Percentiles rank a stretch among this genome's conserved stretches.
Conservation (phyloP, 2,888 invertebrate species). For the Drosophila mayaguana region DNA sequence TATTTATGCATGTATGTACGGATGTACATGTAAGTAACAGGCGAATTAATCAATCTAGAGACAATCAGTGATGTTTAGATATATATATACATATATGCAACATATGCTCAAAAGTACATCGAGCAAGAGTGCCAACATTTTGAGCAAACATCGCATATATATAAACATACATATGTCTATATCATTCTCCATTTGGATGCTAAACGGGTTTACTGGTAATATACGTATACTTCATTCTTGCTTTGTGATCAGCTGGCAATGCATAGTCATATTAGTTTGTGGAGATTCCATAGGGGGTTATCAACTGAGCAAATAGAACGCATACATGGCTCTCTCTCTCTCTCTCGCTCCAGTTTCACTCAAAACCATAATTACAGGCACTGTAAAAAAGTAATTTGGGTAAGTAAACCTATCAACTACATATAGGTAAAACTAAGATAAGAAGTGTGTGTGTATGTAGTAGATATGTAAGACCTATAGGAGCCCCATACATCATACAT, state of each 20-base stretch:
- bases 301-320: too few relatives aligned
- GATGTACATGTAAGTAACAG: neutral
- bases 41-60: conserved; percentile 8
- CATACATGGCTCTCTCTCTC: too few relatives aligned
- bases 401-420: neutral
- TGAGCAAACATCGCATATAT: neutral
- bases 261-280: too few relatives aligned
- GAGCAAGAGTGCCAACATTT: neutral
- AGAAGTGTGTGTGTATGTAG: neutral
- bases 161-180: too few relatives aligned
- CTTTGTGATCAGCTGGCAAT: too few relatives aligned
- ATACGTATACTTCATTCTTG: too few relatives aligned
- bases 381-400: conserved; percentile 1
- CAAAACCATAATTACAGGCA: neutral
- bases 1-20: too few relatives aligned
- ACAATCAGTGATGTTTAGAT: neutral
- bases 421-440: neutral
- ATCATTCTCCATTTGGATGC: neutral
- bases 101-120: neutral
- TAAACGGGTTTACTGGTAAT: too few relatives aligned
- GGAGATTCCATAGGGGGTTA: too few relatives aligned
- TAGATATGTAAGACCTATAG: neutral
- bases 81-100: neutral
- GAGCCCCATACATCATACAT: neutral
- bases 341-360: too few relatives aligned